A percentile compares a stretch with the other conserved stretches of the same genome.
Evolutionary conservation across 1,140 invertebrate genomes (phyloP).

Genomic region (Microplitis demolitor): DNA sequence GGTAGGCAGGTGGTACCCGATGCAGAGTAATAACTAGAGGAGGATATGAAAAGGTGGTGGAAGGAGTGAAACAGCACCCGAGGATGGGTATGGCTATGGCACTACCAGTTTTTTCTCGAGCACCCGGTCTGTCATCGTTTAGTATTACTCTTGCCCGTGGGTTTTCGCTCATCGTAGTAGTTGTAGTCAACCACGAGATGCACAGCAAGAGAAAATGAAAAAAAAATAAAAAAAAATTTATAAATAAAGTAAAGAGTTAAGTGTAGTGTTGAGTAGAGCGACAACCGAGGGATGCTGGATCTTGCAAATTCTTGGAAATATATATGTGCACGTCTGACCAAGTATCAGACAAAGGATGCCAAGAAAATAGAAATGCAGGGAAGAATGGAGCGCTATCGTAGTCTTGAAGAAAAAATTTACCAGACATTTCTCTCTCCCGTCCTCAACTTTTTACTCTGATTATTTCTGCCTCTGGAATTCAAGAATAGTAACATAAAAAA

Average conservation of each 20-base stretch:
- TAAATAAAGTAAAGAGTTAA: no score
- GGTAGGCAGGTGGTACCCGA: slow-evolving; percentile 13
- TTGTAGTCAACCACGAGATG: slow-evolving; percentile 4
- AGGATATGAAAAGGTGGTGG: neutral
- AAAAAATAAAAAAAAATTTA: neutral
- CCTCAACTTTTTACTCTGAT: no score
- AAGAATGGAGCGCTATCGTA: neutral
- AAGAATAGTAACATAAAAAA: no score
- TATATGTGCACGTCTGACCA: neutral
- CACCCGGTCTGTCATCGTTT: slow-evolving; percentile 18
- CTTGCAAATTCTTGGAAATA: neutral
- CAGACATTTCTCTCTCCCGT: no score
- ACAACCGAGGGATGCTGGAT: neutral
- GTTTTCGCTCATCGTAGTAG: slow-evolving; percentile 15
- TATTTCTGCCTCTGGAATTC: no score
- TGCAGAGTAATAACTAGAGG: slow-evolving; percentile 10
- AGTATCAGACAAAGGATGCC: neutral
- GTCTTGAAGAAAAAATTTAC: no score
- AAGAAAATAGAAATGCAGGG: neutral
- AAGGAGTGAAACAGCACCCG: slow-evolving; percentile 4
- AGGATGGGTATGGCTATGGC: slow-evolving; percentile 11
- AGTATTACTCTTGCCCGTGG: slow-evolving; percentile 12
- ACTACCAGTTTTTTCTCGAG: slow-evolving; percentile 23
- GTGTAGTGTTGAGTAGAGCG: no score
- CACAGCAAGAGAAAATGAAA: slow-evolving; percentile 6